A percentile compares a stretch with the other conserved stretches of the same genome.
phyloP scores from a whole-genome alignment of 2,113 vertebrate genomes.

The Meleagris gallopavo region DNA sequence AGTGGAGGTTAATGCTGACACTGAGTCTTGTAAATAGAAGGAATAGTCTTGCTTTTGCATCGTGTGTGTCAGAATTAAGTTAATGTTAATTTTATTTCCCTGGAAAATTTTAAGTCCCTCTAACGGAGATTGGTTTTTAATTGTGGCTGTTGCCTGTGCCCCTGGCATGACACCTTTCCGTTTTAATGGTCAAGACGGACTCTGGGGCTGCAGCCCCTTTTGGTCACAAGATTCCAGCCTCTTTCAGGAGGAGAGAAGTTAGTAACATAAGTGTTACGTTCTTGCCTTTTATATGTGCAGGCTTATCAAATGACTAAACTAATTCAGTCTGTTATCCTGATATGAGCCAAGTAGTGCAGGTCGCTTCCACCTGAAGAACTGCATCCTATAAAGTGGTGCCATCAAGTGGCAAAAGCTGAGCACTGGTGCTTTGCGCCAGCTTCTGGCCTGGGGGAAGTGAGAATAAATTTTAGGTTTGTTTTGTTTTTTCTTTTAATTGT shows the following conservation, averaged over 20 bases:
- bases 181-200: background rate
- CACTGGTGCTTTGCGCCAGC: background rate
- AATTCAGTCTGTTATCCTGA: background rate
- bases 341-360: background rate
- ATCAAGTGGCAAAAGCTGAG: conserved; percentile 20
- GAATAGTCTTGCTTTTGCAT: background rate
- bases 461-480: background rate
- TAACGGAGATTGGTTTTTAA: background rate
- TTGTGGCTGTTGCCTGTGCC: background rate
- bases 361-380: background rate
- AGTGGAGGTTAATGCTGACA: background rate
- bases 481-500: background rate
- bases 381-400: background rate
- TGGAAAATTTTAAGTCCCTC: background rate
- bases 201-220: background rate
- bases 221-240: background rate
- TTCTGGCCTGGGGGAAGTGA: background rate
- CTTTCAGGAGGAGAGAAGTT: background rate
- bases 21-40: background rate
- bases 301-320: conserved; percentile 18
- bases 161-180: background rate
- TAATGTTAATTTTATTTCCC: background rate
- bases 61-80: background rate
- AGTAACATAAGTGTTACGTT: background rate
- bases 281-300: background rate